These are phyloP conservation scores for Microcebus lehilahytsara DNA, from an alignment of 2,113 vertebrate genomes.

Conservation along the genomic window DNA sequence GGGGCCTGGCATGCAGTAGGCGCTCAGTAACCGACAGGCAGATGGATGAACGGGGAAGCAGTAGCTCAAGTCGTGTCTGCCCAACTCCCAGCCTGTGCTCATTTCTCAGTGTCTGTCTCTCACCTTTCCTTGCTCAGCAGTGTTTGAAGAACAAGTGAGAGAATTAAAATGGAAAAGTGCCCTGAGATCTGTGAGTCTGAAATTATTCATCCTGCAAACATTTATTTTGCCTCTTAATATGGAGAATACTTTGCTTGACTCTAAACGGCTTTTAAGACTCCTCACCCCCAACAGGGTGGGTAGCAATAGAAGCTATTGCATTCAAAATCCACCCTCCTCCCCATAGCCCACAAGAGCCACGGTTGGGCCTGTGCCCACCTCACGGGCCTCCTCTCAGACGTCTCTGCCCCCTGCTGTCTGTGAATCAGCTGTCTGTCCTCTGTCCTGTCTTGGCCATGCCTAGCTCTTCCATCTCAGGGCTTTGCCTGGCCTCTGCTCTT, in stretches of 20 bases:
- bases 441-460: background rate
- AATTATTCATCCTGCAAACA: background rate
- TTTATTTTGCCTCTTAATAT: background rate
- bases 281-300: background rate
- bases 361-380: background rate
- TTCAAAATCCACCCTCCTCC: background rate
- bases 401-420: background rate
- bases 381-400: fast-evolving
- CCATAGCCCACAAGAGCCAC: fast-evolving
- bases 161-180: background rate
- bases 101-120: background rate
- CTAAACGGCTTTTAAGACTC: background rate
- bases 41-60: background rate
- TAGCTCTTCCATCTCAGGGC: background rate
- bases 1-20: background rate
- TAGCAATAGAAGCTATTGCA: background rate
- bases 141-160: background rate
- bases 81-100: background rate
- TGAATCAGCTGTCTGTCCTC: background rate
- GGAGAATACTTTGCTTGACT: background rate
- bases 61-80: no score
- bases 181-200: background rate
- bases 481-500: background rate
- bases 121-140: background rate
- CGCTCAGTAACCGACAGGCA: background rate